phyloP scores from a whole-genome alignment of 2,113 vertebrate species.

The Promerops cafer region DNA sequence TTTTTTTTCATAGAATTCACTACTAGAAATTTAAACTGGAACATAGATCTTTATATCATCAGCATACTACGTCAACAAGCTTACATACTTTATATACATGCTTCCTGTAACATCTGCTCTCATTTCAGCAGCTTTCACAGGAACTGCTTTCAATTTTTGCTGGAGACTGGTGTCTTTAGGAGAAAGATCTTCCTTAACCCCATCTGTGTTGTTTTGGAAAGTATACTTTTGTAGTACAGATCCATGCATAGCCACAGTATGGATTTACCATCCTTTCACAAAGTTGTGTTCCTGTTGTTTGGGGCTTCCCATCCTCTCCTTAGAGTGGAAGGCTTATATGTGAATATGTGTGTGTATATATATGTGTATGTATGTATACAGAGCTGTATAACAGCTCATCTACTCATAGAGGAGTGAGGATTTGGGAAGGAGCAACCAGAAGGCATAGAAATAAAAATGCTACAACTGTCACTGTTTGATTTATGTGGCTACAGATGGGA shows the following conservation, averaged over 20 bases:
- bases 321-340: background rate
- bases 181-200: background rate
- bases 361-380: background rate
- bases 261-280: background rate
- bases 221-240: background rate
- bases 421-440: background rate
- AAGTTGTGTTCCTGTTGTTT: background rate
- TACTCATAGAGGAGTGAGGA: background rate
- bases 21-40: background rate
- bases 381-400: background rate
- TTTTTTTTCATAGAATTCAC: background rate
- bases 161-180: background rate
- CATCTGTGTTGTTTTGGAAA: background rate
- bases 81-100: background rate
- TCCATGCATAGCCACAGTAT: background rate
- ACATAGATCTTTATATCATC: background rate
- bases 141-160: background rate
- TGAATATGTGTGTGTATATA: rapidly evolving
- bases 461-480: background rate
- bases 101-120: background rate
- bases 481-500: background rate
- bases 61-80: background rate
- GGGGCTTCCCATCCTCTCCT: background rate
- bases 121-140: background rate
- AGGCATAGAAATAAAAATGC: background rate